phyloP scores from a whole-genome alignment of 2,113 vertebrate genomes.

The Sigmodon hispidus region DNA sequence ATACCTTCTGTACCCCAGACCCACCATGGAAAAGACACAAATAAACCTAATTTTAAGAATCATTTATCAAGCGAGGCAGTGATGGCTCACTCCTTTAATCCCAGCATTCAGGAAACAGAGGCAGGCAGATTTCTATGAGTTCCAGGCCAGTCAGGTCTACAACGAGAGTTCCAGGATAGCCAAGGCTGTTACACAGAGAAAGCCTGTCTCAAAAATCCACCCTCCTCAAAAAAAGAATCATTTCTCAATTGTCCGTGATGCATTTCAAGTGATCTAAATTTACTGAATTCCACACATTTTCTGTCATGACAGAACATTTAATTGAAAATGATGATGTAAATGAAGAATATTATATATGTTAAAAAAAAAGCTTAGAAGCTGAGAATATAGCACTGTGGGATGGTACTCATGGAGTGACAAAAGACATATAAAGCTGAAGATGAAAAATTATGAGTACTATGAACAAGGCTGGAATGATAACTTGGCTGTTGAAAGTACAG shows the following conservation, averaged over 20 bases:
- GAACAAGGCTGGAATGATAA: too few species aligned
- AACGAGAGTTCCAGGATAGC: not conserved
- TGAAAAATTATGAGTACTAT: not conserved
- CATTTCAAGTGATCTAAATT: not conserved
- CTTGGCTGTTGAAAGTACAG: too few species aligned
- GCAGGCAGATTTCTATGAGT: not conserved
- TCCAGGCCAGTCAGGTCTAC: not conserved
- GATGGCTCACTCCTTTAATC: not conserved
- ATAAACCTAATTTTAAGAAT: not conserved
- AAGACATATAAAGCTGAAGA: too few species aligned
- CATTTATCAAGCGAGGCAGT: not conserved
- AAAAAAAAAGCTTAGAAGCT: not conserved
- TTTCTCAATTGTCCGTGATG: not conserved
- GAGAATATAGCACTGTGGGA: too few species aligned
- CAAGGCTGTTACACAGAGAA: not conserved
- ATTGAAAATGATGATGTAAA: not conserved
- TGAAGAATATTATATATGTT: not conserved
- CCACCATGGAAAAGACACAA: not conserved
- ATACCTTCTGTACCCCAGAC: too few species aligned
- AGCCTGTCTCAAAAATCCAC: not conserved
- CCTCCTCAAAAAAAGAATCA: not conserved
- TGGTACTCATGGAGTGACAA: not conserved
- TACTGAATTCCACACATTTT: not conserved
- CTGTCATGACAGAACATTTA: not conserved
- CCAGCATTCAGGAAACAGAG: not conserved